Base-by-base conservation (phyloP, 2,797 vertebrate species). In the Gephyroberyx darwinii region DNA sequence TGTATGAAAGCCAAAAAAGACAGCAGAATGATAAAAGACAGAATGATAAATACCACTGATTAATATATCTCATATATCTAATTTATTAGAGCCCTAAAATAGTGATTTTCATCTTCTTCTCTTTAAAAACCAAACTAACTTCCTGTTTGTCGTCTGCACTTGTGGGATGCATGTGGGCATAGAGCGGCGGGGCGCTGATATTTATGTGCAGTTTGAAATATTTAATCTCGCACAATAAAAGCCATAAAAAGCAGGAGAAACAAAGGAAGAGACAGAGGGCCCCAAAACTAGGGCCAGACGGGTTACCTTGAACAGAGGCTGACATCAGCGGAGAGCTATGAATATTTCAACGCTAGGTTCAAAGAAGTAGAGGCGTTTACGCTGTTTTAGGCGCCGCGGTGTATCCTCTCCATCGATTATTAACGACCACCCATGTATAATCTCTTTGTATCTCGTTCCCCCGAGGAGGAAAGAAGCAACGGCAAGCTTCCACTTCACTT, bases 401-500 rank as follows among this genome's bases (percentile, higher is more conserved):
- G 75, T 83, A 84, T 84, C 84, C 81, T 84, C 74, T 51, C 50
- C 80, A 92, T 92, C 14, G 78, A 90, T 92, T 92, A 92, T 93
- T 90, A 78, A 93, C 83, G 71, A 86, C 80, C 75, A 80, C 60
- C 78, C 67, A 71, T 64, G 82, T 83, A 86, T 90, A 84, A 92
- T 84, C 77, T 79, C 82, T 88, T 89, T 71, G 82, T 86, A 80
- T 69, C 50, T 48, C 58, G 70, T 73, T 75, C 48, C 65, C 69
- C 74, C 61, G 55, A 70, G 86, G 84, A 37, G 53, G 71, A 70
- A 84, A 73, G 26, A 0, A 26, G 73, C 55, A 72, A 65, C 31
- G 67, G 69, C 75, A 63, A 79, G 69, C 60, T 30, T 45, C 51
- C 67, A 71, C 68, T 57, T 78, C 52, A 71, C 67, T 76, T 74